Base-by-base conservation (phyloP, 2,888 invertebrate genomes). In the Zygogramma bicolorata region DNA sequence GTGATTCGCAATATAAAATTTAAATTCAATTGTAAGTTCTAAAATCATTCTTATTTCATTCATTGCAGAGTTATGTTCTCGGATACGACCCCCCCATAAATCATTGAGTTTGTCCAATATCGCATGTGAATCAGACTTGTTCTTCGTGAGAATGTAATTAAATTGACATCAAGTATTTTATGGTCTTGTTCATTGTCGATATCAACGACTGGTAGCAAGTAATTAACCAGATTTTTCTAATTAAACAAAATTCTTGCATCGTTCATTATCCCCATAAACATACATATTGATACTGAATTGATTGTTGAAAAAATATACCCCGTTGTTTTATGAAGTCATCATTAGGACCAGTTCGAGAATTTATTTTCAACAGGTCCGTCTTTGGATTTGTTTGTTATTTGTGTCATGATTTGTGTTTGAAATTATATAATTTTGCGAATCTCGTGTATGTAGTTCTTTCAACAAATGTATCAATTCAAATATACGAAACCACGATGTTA, bases 311-410 rank as follows among this genome's bases (percentile, higher is more conserved):
- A 42, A 38, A 22, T 20, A 57, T 20, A 38, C 79, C 79, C 77
- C 62, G 80, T 79, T 77, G 80, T 80, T 81, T 81, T 82, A 82
- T 82, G 79, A 81, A 81, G 81, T 81, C 80, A 81, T 80, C 81
- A 81, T 46, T 38, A 31, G 15, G 67, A 70, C 65, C 70, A 62
- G 71, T 67, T 71, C 34, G 13, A 15, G 15, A 5, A 15, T 15
- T 42, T 42, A 3, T 15, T 42, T 42, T 4, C 15, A 15, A 15
- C 40, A 42, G 40, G 40, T 5, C 40, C 40, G 40, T 42, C 15
- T 42, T 2, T 1, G 15, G 15, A n/a, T n/a, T 42, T 31, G 7
- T n/a, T 42, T 31, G 7, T 31, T 7, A 31, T 6, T 7, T 31
- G 4, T 6, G 31, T 31, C 31, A 31, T 7, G 7, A 6, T 31